A percentile compares a stretch with the other conserved stretches of the same genome.
Evolutionary conservation across 2,113 vertebrate genomes (phyloP).

Genomic region (Shinisaurus crocodilurus): DNA sequence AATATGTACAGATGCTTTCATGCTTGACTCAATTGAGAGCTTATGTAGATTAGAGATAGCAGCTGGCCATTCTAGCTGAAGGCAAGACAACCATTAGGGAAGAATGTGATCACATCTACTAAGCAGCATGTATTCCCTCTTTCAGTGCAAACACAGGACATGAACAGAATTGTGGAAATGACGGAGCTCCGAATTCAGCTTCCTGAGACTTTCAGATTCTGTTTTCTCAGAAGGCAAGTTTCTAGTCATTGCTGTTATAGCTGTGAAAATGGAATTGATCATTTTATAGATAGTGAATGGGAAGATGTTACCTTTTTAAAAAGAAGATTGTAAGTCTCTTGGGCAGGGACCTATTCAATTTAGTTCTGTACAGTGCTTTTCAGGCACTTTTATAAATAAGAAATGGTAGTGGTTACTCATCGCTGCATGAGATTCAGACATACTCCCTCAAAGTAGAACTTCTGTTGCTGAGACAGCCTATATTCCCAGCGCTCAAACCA

Average conservation of each 20-base stretch:
- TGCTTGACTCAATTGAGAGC: not conserved
- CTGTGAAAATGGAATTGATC: no score
- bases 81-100: not conserved
- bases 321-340: not conserved
- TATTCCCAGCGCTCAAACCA: not conserved
- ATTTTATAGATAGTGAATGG: not conserved
- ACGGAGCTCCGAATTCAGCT: not conserved
- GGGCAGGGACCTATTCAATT: not conserved
- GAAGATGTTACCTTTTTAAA: not conserved
- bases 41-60: slow-evolving; percentile 1
- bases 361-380: not conserved
- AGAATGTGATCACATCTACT: not conserved
- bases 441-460: not conserved
- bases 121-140: not conserved
- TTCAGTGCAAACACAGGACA: not conserved
- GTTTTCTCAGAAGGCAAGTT: not conserved
- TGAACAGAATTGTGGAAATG: not conserved
- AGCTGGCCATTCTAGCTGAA: not conserved
- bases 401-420: not conserved
- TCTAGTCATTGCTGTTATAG: not conserved
- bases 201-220: not conserved
- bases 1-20: not conserved
- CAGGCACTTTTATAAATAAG: not conserved
- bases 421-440: not conserved
- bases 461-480: not conserved